Conservation (phyloP, 30 jellyfish, hydroid and myxozoan species). For the Morbakka virulenta region DNA sequence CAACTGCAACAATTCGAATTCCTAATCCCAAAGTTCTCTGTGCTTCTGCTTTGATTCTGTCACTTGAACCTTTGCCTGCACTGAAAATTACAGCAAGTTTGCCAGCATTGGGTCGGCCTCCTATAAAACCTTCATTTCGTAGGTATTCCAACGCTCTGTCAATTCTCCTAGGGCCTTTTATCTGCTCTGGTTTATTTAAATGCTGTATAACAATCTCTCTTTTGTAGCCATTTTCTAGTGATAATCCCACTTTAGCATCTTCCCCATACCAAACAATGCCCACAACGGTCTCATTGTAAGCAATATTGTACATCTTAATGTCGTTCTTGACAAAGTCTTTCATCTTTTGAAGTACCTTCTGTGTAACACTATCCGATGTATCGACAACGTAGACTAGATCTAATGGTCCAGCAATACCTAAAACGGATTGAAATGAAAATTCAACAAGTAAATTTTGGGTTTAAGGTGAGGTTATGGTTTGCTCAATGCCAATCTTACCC, state of each 20-base stretch:
- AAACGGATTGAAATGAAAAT: background rate
- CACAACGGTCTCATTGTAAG: constrained; percentile 12
- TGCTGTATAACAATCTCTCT: background rate
- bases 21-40: background rate
- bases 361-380: background rate
- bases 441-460: too few species aligned
- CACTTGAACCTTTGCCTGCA: background rate
- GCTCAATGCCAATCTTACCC: too few species aligned
- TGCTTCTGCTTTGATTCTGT: background rate
- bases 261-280: constrained; percentile 27
- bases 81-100: constrained; percentile 37
- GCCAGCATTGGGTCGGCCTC: too few species aligned
- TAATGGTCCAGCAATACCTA: constrained; percentile 23
- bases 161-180: constrained; percentile 8
- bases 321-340: background rate
- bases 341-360: background rate
- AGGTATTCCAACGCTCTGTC: constrained; percentile 2
- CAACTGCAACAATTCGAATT: background rate
- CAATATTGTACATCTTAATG: constrained; percentile 2
- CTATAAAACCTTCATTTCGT: too few species aligned
- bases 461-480: too few species aligned
- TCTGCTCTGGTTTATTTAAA: background rate
- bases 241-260: background rate
- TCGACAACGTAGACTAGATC: constrained; percentile 27
- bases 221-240: background rate